Conservation (phyloP, 2,113 vertebrate genomes). For the Neolamprologus caudopunctatus region DNA sequence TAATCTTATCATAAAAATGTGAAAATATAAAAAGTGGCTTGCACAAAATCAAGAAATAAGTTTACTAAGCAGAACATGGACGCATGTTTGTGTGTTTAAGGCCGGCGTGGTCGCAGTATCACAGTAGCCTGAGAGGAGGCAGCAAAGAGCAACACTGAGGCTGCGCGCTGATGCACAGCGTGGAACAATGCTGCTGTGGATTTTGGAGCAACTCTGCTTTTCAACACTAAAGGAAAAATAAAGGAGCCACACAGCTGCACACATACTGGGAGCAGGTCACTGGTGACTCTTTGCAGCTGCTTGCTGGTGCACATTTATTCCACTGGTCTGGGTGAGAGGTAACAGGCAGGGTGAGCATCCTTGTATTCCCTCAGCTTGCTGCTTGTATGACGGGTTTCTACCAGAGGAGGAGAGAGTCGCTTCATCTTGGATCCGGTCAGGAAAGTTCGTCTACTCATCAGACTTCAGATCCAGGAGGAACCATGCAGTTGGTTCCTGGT, state of each 20-base stretch:
- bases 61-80: neutral
- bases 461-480: neutral
- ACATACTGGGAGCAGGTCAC: neutral
- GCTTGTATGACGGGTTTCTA: neutral
- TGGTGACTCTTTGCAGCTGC: neutral
- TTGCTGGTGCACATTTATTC: neutral
- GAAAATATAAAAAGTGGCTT: accelerated
- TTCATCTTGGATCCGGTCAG: accelerated
- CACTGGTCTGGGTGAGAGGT: accelerated
- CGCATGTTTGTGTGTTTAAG: neutral
- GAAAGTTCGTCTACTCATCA: accelerated
- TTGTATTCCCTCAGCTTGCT: accelerated
- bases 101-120: neutral
- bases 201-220: accelerated
- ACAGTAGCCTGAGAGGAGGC: neutral
- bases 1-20: neutral
- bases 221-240: neutral
- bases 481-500: neutral
- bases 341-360: neutral
- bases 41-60: neutral
- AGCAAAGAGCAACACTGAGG: neutral
- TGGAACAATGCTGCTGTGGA: neutral
- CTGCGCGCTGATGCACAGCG: accelerated
- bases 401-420: neutral
- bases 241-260: neutral